Conservation (phyloP, 2,888 invertebrate species). For the Agriotes lineatus region DNA sequence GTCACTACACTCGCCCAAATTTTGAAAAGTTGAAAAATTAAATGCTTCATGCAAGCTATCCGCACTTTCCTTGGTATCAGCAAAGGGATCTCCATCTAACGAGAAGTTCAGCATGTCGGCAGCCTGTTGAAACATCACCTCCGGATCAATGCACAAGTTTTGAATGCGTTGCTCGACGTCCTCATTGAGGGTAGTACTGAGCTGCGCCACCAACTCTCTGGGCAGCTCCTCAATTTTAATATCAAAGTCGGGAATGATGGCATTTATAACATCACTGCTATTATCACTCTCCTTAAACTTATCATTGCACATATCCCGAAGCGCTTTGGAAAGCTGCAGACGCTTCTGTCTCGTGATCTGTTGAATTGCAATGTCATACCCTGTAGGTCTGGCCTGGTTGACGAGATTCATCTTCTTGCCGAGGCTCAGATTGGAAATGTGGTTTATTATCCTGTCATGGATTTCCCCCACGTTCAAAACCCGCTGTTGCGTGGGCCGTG, state of each 20-base stretch:
- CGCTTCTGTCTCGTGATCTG: constrained; percentile 62
- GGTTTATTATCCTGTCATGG: constrained; percentile 60
- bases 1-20: background rate
- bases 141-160: constrained; percentile 42
- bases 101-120: constrained; percentile 41
- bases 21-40: constrained; percentile 10
- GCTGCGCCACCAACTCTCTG: constrained; percentile 57
- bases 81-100: constrained; percentile 5
- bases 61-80: background rate
- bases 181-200: constrained; percentile 56
- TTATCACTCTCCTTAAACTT: constrained; percentile 49
- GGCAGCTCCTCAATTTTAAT: constrained; percentile 63
- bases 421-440: constrained; percentile 60
- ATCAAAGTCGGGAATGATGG: constrained; percentile 63
- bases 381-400: constrained; percentile 54
- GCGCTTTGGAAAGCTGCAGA: constrained; percentile 60
- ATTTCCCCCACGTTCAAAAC: constrained; percentile 52
- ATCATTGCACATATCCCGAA: constrained; percentile 59
- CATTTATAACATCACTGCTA: constrained; percentile 57
- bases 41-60: background rate
- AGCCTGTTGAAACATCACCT: constrained; percentile 49
- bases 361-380: constrained; percentile 60
- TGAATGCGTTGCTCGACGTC: constrained; percentile 41
- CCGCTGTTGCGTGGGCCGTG: background rate
- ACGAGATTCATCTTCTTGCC: constrained; percentile 61